Percentiles rank a stretch among this genome's conserved stretches.
Evolutionary conservation across 1,140 invertebrate genomes (phyloP).

Genomic region (Megalonaias nervosa): DNA sequence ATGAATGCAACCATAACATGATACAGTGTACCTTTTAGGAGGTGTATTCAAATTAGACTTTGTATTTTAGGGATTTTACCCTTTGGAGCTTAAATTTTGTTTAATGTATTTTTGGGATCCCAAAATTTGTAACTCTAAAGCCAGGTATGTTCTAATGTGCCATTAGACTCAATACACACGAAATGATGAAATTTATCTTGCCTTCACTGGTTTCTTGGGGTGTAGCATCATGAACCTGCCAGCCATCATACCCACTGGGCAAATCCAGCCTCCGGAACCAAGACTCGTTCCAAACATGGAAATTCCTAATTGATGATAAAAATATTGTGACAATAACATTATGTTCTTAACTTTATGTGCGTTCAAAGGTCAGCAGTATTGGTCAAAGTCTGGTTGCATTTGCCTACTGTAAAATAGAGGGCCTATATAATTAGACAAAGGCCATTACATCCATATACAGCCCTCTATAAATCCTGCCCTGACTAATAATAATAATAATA

Average conservation of each 20-base stretch:
- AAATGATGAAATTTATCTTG: constrained; percentile 2
- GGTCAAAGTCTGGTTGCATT: neutral
- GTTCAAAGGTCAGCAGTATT: neutral
- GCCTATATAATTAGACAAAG: neutral
- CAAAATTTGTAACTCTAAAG: no score
- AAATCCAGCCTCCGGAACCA: constrained; percentile 93
- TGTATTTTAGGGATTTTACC: neutral
- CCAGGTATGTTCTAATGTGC: no score
- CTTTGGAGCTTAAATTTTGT: neutral
- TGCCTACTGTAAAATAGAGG: neutral
- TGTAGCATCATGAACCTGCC: constrained; percentile 79
- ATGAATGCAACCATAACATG: no score
- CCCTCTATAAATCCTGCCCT: neutral
- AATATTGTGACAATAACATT: neutral
- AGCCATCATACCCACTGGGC: constrained; percentile 83
- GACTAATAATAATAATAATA: neutral
- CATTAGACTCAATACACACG: no score
- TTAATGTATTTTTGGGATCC: neutral
- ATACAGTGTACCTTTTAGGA: no score
- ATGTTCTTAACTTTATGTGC: neutral
- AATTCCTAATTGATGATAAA: constrained; percentile 78
- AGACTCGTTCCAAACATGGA: constrained; percentile 96
- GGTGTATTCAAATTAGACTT: no score
- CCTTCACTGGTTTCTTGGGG: constrained; percentile 85
- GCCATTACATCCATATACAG: neutral